phyloP scores from a whole-genome alignment of 2,113 vertebrate genomes.

The Archocentrus centrarchus region DNA sequence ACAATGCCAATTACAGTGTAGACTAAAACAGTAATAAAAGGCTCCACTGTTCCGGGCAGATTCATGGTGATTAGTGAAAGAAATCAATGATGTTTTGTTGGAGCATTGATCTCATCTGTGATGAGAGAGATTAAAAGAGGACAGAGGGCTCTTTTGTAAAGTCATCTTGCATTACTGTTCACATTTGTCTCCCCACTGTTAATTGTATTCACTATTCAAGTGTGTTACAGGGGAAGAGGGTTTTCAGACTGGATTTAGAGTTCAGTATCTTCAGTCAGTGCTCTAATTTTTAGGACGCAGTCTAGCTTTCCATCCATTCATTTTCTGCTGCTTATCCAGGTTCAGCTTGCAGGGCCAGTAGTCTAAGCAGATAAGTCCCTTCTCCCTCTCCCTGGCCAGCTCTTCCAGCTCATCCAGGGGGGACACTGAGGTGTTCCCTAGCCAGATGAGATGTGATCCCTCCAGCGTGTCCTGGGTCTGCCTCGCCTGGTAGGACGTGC shows the following conservation, averaged over 20 bases:
- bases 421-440: background rate
- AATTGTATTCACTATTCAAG: constrained; percentile 52
- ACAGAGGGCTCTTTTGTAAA: constrained; percentile 49
- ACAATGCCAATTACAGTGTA: background rate
- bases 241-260: constrained; percentile 10
- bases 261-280: constrained; percentile 2
- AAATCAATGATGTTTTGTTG: constrained; percentile 71
- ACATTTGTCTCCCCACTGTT: constrained; percentile 66
- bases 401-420: background rate
- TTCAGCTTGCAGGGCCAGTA: background rate
- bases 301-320: background rate
- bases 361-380: background rate
- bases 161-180: constrained; percentile 50
- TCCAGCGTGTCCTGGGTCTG: background rate
- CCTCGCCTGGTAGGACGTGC: background rate
- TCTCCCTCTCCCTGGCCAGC: background rate
- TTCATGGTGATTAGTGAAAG: constrained; percentile 60
- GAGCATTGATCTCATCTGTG: constrained; percentile 67
- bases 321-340: background rate
- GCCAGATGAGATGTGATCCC: background rate
- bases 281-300: background rate
- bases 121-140: constrained; percentile 53
- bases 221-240: background rate
- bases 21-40: constrained; percentile 31
- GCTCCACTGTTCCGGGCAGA: constrained; percentile 34